Conservation (phyloP, 1,140 invertebrate species). For the Limonius californicus region DNA sequence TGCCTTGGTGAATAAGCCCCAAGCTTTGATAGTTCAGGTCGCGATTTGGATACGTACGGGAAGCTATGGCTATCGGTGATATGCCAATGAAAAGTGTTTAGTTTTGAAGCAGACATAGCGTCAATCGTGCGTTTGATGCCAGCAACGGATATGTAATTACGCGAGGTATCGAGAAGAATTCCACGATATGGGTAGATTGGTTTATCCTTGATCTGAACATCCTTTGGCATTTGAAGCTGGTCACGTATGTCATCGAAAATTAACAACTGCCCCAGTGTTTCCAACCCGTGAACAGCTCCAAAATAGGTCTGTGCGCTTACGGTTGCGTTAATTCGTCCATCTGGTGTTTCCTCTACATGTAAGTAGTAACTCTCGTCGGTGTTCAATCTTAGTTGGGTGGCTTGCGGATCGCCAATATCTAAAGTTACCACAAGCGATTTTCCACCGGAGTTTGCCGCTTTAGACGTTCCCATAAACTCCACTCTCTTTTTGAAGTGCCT, state of each 20-base stretch:
- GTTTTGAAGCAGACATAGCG: slow-evolving; percentile 61
- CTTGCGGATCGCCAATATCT: slow-evolving; percentile 35
- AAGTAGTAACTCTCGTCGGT: slow-evolving; percentile 68
- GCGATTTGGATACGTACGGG: slow-evolving; percentile 65
- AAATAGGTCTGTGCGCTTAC: slow-evolving; percentile 65
- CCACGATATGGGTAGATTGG: slow-evolving; percentile 75
- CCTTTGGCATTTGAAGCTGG: slow-evolving; percentile 50
- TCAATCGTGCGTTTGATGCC: slow-evolving; percentile 71
- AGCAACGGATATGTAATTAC: slow-evolving; percentile 67
- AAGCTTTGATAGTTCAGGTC: slow-evolving; percentile 64
- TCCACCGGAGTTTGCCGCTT: slow-evolving; percentile 33
- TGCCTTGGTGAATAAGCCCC: slow-evolving; percentile 69
- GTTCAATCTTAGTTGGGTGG: slow-evolving; percentile 50
- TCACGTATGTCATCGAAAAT: slow-evolving; percentile 63
- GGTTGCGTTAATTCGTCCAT: slow-evolving; percentile 54
- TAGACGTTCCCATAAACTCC: slow-evolving; percentile 30
- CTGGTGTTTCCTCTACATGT: slow-evolving; percentile 47
- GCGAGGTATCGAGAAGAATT: slow-evolving; percentile 70
- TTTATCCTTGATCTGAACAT: slow-evolving; percentile 61
- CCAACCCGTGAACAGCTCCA: slow-evolving; percentile 69
- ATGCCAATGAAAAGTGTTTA: slow-evolving; percentile 81
- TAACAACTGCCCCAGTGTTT: slow-evolving; percentile 73
- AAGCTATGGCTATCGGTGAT: slow-evolving; percentile 88
- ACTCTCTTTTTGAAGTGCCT: slow-evolving; percentile 45
- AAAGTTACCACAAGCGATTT: slow-evolving; percentile 41